Evolutionary conservation across 92 coral and sea anemone species (phyloP).

Genomic region (Actinernus sp.): DNA sequence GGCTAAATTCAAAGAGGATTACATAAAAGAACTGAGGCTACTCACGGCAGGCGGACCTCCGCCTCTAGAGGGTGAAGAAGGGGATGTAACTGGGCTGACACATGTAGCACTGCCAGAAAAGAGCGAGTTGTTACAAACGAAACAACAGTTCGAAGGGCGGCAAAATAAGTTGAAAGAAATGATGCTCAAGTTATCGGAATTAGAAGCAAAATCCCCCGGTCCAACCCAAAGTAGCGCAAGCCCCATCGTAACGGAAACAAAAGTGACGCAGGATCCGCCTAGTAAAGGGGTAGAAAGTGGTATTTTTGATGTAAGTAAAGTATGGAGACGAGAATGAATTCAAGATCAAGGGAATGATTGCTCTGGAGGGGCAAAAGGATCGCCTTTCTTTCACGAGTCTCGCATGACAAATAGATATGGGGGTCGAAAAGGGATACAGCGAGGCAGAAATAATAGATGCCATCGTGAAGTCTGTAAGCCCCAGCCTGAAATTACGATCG

Average conservation of each 20-base stretch:
- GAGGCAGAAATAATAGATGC: not conserved
- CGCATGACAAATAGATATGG: not conserved
- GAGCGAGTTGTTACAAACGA: not conserved
- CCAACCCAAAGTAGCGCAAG: not conserved
- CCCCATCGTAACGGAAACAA: not conserved
- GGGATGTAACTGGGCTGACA: not conserved
- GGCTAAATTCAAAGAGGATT: not conserved
- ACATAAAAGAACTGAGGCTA: not conserved
- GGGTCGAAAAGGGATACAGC: not conserved
- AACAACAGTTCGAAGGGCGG: not conserved
- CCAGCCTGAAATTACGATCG: not conserved
- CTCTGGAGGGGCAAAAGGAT: not conserved
- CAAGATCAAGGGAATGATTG: not conserved
- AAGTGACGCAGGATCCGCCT: too few relatives aligned
- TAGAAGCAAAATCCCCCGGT: not conserved
- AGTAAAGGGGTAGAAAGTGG: not conserved
- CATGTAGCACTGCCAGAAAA: not conserved
- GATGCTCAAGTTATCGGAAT: not conserved
- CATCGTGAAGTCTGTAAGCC: not conserved
- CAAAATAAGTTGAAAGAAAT: not conserved
- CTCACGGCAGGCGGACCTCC: not conserved
- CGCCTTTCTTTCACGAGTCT: not conserved
- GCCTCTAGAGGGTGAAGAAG: not conserved
- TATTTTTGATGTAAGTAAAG: not conserved
- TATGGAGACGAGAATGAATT: not conserved